Base-by-base conservation (phyloP, 23 tunicate species). In the Ciona savignyi region DNA sequence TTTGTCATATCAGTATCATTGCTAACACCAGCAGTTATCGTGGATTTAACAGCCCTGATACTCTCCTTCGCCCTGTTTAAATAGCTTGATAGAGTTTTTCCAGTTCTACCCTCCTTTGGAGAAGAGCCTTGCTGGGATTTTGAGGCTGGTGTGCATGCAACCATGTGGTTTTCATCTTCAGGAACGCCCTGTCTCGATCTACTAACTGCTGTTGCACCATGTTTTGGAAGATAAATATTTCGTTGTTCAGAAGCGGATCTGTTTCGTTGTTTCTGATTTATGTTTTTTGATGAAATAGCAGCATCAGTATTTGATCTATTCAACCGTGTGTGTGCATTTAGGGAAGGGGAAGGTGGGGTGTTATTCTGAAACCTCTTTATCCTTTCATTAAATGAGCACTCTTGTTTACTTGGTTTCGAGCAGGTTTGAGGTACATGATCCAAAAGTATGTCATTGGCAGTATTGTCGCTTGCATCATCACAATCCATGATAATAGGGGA, bases 11-110 rank as follows among this genome's bases (percentile, higher is more conserved):
- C 83, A 34, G 48, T 33, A 25, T 66, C 76, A n/a, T n/a, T n/a
- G n/a, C 32, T 35, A 9, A 4, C 63, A 4, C 75, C 78, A 2
- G 62, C 78, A 4, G 76, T 51, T 56, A 70, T 70, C 19, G 78
- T 35, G 32, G 93, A 86, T 22, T 84, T 74, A 1, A 88, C 96
- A 21, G 83, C 77, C 77, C 76, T 88, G 27, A 88, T 66, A 27
- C 96, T 84, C 72, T 88, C 96, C 63, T 88, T 88, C 21, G 86
- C 86, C 60, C 77, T 88, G 34, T 32, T 77, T 32, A 77, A 51
- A 61, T 63, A 71, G 34, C 27, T 64, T 32, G 81, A 83, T 11
- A 81, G 25, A 0, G 80, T 67, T 30, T 78, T 85, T 4, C 35
- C 75, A 1, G 49, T 51, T 27, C 70, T 34, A 35, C 70, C 27